Evolutionary conservation across 64 coral and sea anemone genomes (phyloP).

Genomic region (Catalaphyllia jardinei): DNA sequence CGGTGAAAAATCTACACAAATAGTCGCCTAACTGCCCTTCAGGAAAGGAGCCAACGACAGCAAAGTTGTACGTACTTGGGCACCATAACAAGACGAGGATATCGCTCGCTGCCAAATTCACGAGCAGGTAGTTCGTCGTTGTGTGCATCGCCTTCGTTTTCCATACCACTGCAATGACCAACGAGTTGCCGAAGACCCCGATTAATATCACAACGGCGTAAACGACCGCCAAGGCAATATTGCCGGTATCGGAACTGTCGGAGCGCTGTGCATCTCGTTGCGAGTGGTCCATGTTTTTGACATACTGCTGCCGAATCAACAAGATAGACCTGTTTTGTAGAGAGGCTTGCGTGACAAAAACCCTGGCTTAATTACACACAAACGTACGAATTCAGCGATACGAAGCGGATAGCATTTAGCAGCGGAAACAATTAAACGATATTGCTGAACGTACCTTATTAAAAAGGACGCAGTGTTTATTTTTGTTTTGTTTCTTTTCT

Average conservation of each 20-base stretch:
- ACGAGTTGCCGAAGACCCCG: slow-evolving; percentile 13
- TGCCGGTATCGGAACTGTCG: background rate
- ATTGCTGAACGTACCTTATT: too few relatives aligned
- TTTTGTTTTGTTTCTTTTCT: too few relatives aligned
- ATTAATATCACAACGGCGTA: slow-evolving; percentile 26
- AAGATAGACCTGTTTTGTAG: background rate
- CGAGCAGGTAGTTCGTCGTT: slow-evolving; percentile 29
- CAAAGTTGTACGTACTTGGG: slow-evolving; percentile 14
- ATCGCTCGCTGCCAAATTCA: slow-evolving; percentile 38
- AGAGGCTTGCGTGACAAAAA: background rate
- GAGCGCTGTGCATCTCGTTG: background rate
- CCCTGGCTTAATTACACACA: background rate
- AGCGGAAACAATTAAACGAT: too few relatives aligned
- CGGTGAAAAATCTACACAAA: slow-evolving; percentile 33
- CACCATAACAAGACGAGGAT: slow-evolving; percentile 38
- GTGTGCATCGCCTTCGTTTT: slow-evolving; percentile 22
- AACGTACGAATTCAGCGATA: too few relatives aligned
- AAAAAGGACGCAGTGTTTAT: too few relatives aligned
- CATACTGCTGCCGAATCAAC: background rate
- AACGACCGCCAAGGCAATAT: slow-evolving; percentile 10
- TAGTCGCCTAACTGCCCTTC: background rate
- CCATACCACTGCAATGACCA: slow-evolving; percentile 41
- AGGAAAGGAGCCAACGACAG: background rate
- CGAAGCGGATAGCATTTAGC: too few relatives aligned
- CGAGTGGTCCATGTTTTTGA: background rate